Base-by-base conservation (phyloP, 2,113 vertebrate species). In the Tapirus terrestris region DNA sequence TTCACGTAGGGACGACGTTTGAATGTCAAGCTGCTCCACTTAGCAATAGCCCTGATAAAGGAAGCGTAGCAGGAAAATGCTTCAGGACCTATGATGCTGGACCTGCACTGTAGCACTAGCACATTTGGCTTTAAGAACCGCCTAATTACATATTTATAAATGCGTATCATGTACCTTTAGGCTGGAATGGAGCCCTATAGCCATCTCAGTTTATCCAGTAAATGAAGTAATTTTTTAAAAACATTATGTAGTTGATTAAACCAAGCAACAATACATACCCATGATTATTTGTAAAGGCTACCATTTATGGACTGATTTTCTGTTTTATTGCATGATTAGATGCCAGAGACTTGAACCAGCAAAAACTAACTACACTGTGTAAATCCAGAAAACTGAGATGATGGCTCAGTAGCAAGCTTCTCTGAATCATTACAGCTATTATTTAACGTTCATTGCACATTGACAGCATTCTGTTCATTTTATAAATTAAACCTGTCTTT, bases 201-300 rank as follows among this genome's bases (percentile, higher is more conserved):
- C 39, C 60, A 39, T 97, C 96, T 90, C 91, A 85, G 80, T 90
- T 98, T 97, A 96, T 95, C 84, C 95, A 92, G 53, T 92, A 96
- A 96, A 91, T 95, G 56, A 87, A 92, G 53, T 61, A 85, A 97
- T 95, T 96, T 97, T 82, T 63, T 1, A 17, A 83, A 97, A 97
- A 84, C n/a, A 94, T 93, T 89, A 92, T 87, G 56, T 21, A 80
- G 92, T 70, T 4, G 0, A 94, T 96, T 96, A 97, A 89, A 94
- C 83, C 58, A 94, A 96, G 80, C 53, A 95, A 83, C 80, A 96
- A 70, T 81, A 94, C 88, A 90, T 33, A 97, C 65, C 84, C 60
- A 77, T n/a, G n/a, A 94, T 95, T 90, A 95, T 94, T 97, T 90
- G 94, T 84, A 90, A 97, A 96, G 79, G 58, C 63, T 87, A 96